Percentiles rank a stretch among this genome's conserved stretches.
Conservation (phyloP, 1,140 invertebrate species). For the Maniola jurtina region DNA sequence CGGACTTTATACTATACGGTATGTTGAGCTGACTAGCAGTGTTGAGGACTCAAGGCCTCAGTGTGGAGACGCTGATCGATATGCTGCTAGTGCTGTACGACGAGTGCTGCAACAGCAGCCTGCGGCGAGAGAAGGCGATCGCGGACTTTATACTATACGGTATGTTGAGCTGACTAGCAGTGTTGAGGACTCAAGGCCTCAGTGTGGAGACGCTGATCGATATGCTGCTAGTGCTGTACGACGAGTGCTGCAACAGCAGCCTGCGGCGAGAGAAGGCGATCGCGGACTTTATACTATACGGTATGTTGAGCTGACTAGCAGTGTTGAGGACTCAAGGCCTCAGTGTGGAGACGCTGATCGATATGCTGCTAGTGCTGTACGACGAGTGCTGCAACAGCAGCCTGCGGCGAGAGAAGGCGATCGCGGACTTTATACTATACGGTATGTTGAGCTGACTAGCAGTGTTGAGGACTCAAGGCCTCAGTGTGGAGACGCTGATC, state of each 20-base stretch:
- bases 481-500: slow-evolving; percentile 91
- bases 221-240: slow-evolving; percentile 94
- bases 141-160: slow-evolving; percentile 98
- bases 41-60: slow-evolving; percentile 27
- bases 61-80: slow-evolving; percentile 94
- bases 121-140: slow-evolving; percentile 96
- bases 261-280: slow-evolving; percentile 96
- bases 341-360: slow-evolving; percentile 92
- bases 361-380: slow-evolving; percentile 94
- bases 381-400: slow-evolving; percentile 98
- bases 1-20: slow-evolving; percentile 98
- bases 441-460: too few species aligned
- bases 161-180: slow-evolving; percentile 73
- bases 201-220: slow-evolving; percentile 94
- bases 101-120: slow-evolving; percentile 96
- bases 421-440: slow-evolving; percentile 98
- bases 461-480: too few species aligned
- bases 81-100: slow-evolving; percentile 95
- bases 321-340: slow-evolving; percentile 8
- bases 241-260: slow-evolving; percentile 97
- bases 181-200: slow-evolving; percentile 9
- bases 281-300: slow-evolving; percentile 97
- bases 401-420: slow-evolving; percentile 94
- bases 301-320: slow-evolving; percentile 79
- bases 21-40: slow-evolving; percentile 52